Base-by-base conservation (phyloP, 2,888 invertebrate genomes). In the Caradrina kadenii region DNA sequence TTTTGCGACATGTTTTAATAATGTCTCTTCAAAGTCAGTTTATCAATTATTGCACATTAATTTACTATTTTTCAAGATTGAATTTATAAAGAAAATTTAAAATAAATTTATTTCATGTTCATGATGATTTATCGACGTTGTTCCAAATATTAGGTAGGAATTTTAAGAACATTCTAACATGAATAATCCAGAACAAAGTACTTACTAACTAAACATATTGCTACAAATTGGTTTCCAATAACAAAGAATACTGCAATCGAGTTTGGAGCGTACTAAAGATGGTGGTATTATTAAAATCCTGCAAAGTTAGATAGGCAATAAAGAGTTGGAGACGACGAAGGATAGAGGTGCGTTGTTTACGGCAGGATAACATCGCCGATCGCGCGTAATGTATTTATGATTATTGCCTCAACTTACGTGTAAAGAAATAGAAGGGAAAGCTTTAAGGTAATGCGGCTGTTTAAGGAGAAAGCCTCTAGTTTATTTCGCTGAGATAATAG, bases 331-430 rank as follows among this genome's bases (percentile, higher is more conserved):
- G 76, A 62, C 76, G 79, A 67, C 76, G 86, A 85, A 86, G 81
- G 82, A 84, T 87, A 82, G 88, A 87, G 90, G 89, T 89, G 89
- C 91, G 88, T 93, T 95, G 95, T 96, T 95, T 94, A 94, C 94
- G 91, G 88, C 87, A 78, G 93, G 94, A 92, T 94, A 91, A 89
- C 89, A 87, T 89, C 90, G 88, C 92, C 94, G 93, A 95, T 96
- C 93, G 94, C 86, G 92, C 94, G 96, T 95, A 96, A 96, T 96
- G 95, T 96, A 95, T 96, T 95, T 95, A 96, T 95, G 94, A 96
- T 95, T 95, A 95, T 96, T 95, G 95, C 92, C 88, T 83, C 83
- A 90, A 87, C 87, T 87, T 80, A 78, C 80, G 79, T 84, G 84
- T 81, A 83, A 81, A 84, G 80, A 81, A 81, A 87, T 83, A 87